A percentile compares a stretch with the other conserved stretches of the same genome.
Conservation (phyloP, 2,888 invertebrate species). For the Liopterus haemorrhoidalis region DNA sequence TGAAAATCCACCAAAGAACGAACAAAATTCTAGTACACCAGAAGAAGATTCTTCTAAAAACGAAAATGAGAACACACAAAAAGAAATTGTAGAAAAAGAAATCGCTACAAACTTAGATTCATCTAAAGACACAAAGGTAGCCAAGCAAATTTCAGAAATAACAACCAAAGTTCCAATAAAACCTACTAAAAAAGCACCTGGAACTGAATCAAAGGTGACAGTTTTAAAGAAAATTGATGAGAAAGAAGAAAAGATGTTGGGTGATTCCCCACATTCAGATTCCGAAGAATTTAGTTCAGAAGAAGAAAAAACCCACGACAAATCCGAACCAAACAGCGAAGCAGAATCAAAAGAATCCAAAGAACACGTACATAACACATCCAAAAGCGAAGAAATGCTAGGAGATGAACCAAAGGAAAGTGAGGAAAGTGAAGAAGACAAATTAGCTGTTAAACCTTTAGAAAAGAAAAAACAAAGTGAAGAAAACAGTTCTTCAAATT, state of each 20-base stretch:
- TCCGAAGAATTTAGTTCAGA: not conserved
- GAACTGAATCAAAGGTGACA: not conserved
- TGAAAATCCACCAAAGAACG: slow-evolving; percentile 3
- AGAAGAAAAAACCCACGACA: not conserved
- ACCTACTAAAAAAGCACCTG: not conserved
- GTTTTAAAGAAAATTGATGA: not conserved
- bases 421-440: not conserved
- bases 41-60: no score
- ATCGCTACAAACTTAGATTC: no score
- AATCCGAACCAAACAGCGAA: not conserved
- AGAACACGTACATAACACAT: not conserved
- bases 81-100: no score
- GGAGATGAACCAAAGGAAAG: not conserved
- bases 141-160: no score
- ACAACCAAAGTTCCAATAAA: no score
- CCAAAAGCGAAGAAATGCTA: not conserved
- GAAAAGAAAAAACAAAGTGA: no score
- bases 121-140: no score
- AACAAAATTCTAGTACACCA: no score
- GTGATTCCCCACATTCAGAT: not conserved
- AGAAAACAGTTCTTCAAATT: no score
- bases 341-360: not conserved
- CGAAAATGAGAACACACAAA: no score
- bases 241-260: not conserved
- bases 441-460: no score